Evolutionary conservation across 2,797 vertebrate species (phyloP).

Genomic region (Sebastes hubbsi): DNA sequence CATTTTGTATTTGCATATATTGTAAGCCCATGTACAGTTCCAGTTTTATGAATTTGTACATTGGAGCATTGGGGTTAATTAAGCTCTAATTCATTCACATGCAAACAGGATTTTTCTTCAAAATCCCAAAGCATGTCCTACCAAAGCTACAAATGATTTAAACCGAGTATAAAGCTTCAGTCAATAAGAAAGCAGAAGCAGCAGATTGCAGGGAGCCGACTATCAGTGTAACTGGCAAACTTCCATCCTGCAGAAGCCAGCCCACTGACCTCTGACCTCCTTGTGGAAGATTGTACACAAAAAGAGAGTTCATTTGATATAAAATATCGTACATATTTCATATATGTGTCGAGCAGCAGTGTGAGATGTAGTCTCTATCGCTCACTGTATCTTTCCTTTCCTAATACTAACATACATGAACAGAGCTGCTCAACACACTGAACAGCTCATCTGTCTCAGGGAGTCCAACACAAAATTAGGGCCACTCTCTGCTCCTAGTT

Average conservation of each 20-base stretch:
- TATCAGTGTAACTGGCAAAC: not conserved
- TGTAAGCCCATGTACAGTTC: not conserved
- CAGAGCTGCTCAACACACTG: conserved; percentile 20
- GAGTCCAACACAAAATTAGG: conserved; percentile 73
- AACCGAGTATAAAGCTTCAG: not conserved
- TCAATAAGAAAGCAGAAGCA: not conserved
- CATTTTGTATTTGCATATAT: not conserved
- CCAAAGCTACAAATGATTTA: conserved; percentile 13
- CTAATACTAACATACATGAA: conserved; percentile 18
- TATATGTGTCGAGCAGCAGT: not conserved
- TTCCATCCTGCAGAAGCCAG: not conserved
- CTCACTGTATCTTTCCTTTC: not conserved
- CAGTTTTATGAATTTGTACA: not conserved
- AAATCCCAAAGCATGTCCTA: not conserved
- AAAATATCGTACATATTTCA: not conserved
- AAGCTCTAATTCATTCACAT: not conserved
- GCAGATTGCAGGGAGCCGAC: not conserved
- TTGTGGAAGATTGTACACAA: not conserved
- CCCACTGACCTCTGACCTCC: conserved; percentile 32
- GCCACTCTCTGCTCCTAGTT: conserved; percentile 73
- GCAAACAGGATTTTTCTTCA: conserved; percentile 1
- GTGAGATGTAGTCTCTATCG: not conserved
- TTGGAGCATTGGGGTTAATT: not conserved
- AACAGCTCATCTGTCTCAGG: conserved; percentile 68
- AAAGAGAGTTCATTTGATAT: not conserved